Base-by-base conservation (phyloP, 2,797 vertebrate species). In the Xyrichtys novacula region DNA sequence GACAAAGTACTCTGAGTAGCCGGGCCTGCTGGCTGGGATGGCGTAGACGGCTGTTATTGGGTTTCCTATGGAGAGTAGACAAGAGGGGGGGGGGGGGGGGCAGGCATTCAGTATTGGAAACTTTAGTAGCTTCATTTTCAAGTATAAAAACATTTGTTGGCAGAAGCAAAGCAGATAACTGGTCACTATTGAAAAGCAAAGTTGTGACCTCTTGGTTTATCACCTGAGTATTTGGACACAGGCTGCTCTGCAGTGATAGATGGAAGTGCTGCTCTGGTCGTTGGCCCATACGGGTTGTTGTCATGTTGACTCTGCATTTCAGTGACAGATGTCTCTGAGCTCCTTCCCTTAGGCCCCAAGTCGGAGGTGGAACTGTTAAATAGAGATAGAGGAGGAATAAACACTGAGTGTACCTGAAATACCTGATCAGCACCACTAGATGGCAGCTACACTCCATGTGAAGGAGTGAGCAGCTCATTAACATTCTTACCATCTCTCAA, bases 31-130 rank as follows among this genome's bases (percentile, higher is more conserved):
- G 84, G 96, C 96, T 83, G 98, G 97, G 84, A 98, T 99, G 90
- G 98, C 96, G 52, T 99, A 99, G 80, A 99, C 96, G 26, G 97
- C 96, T 55, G 97, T 97, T 80, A 98, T 97, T 0, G 98, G 96
- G 85, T 95, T 98, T 95, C 97, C 98, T 99, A 71, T 20, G 22
- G 47, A 54, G 73, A 55, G 42, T 34, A 52, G 73, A 57, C 50
- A 0, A 60, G 11, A 40, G 2, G 32, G 32, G 11, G n/a, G n/a
- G n/a, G n/a, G n/a, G 49, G 39, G 76, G 14, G 67, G 11, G n/a
- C 16, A 15, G 15, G 47, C 6, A 11, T 32, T 50, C 8, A 48
- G n/a, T 46, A 11, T 40, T 47, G 10, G 34, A 12, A n/a, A n/a
- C n/a, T n/a, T n/a, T n/a, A n/a, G n/a, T n/a, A n/a, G n/a, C n/a